phyloP scores from a whole-genome alignment of 2,888 invertebrate genomes.

The Criorhina ranunculi region DNA sequence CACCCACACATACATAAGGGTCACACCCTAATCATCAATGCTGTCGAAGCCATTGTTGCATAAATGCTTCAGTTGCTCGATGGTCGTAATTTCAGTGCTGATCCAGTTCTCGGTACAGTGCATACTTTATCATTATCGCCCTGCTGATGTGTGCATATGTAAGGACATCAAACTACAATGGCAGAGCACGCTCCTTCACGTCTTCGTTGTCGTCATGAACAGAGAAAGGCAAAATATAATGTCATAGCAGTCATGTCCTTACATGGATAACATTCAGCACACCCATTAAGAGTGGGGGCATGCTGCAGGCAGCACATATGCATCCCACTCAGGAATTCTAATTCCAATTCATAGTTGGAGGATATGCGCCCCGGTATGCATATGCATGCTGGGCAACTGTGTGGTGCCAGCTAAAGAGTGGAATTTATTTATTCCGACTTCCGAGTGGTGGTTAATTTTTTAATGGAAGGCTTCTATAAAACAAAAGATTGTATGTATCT shows the following conservation, averaged over 20 bases:
- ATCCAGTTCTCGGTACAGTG: constrained; percentile 45
- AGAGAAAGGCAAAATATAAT: constrained; percentile 68
- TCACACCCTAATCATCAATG: constrained; percentile 57
- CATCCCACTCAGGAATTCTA: constrained; percentile 28
- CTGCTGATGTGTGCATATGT: constrained; percentile 26
- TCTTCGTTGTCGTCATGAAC: constrained; percentile 59
- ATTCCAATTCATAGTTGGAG: constrained; percentile 43
- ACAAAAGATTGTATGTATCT: constrained; percentile 28
- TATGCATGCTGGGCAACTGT: too few species aligned
- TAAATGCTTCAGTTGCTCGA: constrained; percentile 66
- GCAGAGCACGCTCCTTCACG: constrained; percentile 54
- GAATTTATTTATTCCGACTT: constrained; percentile 69
- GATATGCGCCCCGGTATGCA: not conserved
- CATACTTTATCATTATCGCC: constrained; percentile 59
- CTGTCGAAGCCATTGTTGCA: constrained; percentile 66
- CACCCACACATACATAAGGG: constrained; percentile 2
- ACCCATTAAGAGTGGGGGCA: constrained; percentile 33
- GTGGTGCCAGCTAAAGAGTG: constrained; percentile 21
- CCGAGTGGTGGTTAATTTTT: constrained; percentile 73
- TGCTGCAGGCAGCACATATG: constrained; percentile 9
- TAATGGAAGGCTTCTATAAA: constrained; percentile 70
- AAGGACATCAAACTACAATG: constrained; percentile 68
- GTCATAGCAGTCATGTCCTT: constrained; percentile 68
- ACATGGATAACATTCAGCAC: constrained; percentile 63
- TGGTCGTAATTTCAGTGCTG: constrained; percentile 63